A percentile compares a stretch with the other conserved stretches of the same genome.
Evolutionary conservation across 2,797 vertebrate species (phyloP).

Genomic region (Danio aesculapii): DNA sequence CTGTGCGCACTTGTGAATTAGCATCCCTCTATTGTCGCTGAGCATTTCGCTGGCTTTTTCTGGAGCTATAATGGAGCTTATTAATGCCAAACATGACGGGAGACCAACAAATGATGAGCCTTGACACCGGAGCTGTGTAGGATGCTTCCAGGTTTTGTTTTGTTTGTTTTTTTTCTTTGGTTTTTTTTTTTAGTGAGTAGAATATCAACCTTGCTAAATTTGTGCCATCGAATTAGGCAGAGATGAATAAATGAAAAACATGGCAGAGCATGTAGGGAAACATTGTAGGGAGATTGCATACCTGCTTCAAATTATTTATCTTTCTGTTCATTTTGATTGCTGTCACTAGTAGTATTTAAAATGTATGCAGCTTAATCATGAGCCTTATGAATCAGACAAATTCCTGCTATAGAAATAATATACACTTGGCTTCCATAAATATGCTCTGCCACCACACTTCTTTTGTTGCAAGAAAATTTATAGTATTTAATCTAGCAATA

Average conservation of each 20-base stretch:
- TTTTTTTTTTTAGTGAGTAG: neutral
- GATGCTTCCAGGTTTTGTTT: neutral
- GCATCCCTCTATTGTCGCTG: constrained; percentile 38
- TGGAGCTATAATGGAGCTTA: constrained; percentile 41
- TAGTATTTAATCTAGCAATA: neutral
- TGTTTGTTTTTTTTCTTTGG: too few species aligned
- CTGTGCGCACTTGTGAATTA: constrained; percentile 42
- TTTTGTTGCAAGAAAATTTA: neutral
- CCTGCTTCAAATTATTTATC: neutral
- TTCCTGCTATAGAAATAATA: too few species aligned
- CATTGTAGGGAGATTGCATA: neutral
- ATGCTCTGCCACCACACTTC: neutral
- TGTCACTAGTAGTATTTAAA: neutral
- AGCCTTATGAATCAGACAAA: neutral
- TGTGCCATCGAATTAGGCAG: constrained; percentile 13
- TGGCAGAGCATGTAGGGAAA: neutral
- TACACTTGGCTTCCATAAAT: neutral
- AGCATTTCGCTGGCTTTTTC: constrained; percentile 37
- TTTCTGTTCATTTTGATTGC: neutral
- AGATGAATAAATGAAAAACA: constrained; percentile 33
- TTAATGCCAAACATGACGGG: constrained; percentile 44
- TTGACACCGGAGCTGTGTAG: constrained; percentile 12
- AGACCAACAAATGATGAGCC: constrained; percentile 38
- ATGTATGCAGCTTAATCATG: neutral
- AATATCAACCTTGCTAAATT: constrained; percentile 35